A percentile compares a stretch with the other conserved stretches of the same genome.
Conservation (phyloP, 2,797 vertebrate genomes). For the Oophaga sylvatica region DNA sequence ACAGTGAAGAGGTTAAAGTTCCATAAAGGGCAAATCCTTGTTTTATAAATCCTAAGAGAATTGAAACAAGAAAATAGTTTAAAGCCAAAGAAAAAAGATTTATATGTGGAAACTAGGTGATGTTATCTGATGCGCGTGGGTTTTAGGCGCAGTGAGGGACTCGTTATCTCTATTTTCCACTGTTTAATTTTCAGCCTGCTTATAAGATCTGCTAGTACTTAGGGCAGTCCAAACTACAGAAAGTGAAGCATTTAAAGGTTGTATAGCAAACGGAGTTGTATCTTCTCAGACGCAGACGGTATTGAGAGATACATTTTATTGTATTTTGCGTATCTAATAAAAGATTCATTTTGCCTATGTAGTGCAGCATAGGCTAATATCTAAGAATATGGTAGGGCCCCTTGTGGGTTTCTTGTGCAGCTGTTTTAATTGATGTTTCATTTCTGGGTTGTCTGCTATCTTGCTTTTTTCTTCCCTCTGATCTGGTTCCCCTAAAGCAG, state of each 20-base stretch:
- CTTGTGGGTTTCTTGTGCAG: no score
- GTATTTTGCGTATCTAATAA: neutral
- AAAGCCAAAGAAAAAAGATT: neutral
- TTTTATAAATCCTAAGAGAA: neutral
- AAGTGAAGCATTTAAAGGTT: neutral
- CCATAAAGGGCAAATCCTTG: neutral
- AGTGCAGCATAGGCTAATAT: no score
- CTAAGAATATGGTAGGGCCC: no score
- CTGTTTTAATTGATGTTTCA: no score
- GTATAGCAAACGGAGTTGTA: neutral
- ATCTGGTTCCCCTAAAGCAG: no score
- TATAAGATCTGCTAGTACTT: slow-evolving; percentile 20
- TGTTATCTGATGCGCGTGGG: slow-evolving; percentile 5
- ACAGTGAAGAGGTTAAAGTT: slow-evolving; percentile 2
- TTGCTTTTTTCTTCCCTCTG: no score
- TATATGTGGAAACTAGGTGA: slow-evolving; percentile 14
- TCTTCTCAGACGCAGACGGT: neutral
- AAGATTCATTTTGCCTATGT: no score
- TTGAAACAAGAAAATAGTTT: slow-evolving; percentile 10
- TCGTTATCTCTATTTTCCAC: slow-evolving; percentile 31
- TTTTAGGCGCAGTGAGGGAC: neutral
- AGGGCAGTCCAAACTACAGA: neutral
- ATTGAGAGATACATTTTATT: neutral
- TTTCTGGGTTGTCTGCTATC: no score
- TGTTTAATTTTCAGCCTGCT: slow-evolving; percentile 1